Conservation (phyloP, 2,113 vertebrate genomes). For the Numida meleagris region DNA sequence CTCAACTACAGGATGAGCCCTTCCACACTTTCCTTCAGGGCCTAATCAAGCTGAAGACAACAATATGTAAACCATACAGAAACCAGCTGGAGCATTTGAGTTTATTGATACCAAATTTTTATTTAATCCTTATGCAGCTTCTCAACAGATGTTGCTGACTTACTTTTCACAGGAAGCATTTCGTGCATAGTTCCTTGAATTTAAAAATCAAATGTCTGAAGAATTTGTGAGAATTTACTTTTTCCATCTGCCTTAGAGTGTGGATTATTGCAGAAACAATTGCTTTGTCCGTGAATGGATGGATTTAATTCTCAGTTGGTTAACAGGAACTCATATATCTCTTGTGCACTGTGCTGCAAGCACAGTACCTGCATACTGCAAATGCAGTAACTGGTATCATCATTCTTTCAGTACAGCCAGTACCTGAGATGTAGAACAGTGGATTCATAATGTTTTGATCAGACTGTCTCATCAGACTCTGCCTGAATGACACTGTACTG, state of each 20-base stretch:
- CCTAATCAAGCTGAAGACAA: background rate
- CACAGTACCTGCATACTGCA: background rate
- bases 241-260: background rate
- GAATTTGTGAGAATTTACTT: background rate
- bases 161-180: background rate
- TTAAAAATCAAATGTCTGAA: background rate
- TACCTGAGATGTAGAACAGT: background rate
- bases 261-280: background rate
- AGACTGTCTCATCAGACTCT: background rate
- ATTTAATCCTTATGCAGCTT: background rate
- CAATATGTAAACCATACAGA: background rate
- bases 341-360: background rate
- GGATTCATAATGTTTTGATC: background rate
- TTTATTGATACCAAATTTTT: background rate
- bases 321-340: background rate
- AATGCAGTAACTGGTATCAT: fast-evolving
- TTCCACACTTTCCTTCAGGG: background rate
- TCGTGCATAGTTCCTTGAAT: background rate
- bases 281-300: background rate
- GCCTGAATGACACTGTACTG: background rate
- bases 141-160: background rate
- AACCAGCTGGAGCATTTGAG: background rate
- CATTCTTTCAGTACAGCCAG: background rate
- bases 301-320: background rate
- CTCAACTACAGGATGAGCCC: background rate